These are phyloP conservation scores for Platanista minor DNA, from an alignment of 2,113 vertebrate species.

Conservation along the genomic window DNA sequence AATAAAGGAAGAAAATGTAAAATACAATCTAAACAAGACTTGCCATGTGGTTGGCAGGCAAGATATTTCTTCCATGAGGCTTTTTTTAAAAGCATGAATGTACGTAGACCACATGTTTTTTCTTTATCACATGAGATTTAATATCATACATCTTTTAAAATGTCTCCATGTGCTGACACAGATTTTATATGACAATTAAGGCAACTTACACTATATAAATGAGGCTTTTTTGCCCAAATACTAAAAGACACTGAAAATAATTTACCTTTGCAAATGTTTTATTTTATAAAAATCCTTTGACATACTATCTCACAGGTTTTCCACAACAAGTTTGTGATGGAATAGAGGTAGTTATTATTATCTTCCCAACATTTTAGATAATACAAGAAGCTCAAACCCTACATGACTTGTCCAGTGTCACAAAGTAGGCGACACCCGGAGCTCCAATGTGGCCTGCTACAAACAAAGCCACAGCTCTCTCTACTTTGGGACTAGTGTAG, in stretches of 20 bases:
- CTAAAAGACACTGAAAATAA: background rate
- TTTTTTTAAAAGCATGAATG: background rate
- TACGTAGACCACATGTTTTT: constrained; percentile 3
- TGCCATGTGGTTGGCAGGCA: constrained; percentile 1
- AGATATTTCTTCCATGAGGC: background rate
- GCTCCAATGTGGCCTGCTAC: rapidly evolving
- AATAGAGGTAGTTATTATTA: background rate
- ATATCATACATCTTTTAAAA: background rate
- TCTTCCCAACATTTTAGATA: background rate
- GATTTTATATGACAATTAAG: constrained; percentile 1
- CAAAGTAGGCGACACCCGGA: background rate
- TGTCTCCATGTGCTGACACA: background rate
- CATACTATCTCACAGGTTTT: background rate
- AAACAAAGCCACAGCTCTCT: background rate
- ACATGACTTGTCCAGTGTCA: background rate
- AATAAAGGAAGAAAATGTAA: background rate
- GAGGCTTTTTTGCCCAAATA: background rate
- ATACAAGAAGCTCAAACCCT: background rate
- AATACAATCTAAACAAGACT: background rate
- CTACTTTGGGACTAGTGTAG: background rate
- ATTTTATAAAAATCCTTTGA: background rate
- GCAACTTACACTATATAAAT: background rate
- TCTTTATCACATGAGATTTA: constrained; percentile 24
- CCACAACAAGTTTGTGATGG: background rate
- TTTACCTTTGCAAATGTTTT: background rate